phyloP scores from a whole-genome alignment of 2,113 vertebrate genomes.

The Isichthys henryi region DNA sequence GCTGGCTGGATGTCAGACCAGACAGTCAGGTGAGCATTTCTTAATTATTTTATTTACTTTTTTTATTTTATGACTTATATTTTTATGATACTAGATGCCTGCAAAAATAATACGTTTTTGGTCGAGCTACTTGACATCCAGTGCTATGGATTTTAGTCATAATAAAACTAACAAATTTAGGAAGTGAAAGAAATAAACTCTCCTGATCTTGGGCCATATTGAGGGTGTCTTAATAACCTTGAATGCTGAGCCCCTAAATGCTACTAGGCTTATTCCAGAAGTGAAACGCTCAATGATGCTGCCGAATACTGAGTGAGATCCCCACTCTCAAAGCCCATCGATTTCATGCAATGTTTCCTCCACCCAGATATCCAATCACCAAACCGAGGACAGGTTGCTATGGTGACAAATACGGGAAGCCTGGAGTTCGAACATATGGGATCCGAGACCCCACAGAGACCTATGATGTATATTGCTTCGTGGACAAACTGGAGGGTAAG shows the following conservation, averaged over 20 bases:
- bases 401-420: constrained; percentile 71
- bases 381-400: constrained; percentile 75
- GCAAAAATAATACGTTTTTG: not conserved
- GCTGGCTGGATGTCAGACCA: constrained; percentile 92
- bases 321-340: not conserved
- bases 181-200: not conserved
- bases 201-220: not conserved
- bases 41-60: not conserved
- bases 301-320: not conserved
- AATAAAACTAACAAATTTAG: not conserved
- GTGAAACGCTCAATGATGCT: not conserved
- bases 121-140: not conserved
- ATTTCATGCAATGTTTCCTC: not conserved
- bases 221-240: not conserved
- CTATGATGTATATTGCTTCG: constrained; percentile 89
- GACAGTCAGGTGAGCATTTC: constrained; percentile 64
- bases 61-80: not conserved
- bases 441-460: constrained; percentile 68
- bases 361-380: constrained; percentile 79
- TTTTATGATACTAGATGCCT: not conserved
- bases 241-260: not conserved
- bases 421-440: constrained; percentile 83
- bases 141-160: not conserved
- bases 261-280: not conserved
- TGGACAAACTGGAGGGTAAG: constrained; percentile 77